These are phyloP conservation scores for Ageneiosus marmoratus DNA, from an alignment of 2,113 vertebrate genomes.

Conservation along the genomic window DNA sequence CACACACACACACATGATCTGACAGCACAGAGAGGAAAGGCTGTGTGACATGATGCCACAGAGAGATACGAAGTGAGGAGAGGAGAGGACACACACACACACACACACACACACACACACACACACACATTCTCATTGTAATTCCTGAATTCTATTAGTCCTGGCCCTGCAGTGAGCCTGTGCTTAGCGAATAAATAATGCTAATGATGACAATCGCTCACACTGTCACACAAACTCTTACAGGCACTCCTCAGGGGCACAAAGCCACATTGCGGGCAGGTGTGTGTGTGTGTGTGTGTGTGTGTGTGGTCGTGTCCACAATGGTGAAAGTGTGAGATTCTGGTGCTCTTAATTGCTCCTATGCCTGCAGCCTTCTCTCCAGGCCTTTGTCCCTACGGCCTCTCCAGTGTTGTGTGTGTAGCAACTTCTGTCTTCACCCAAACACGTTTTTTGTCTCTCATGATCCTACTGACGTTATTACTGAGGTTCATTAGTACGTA, in stretches of 20 bases:
- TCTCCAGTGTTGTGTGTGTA: constrained; percentile 19
- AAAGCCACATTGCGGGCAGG: constrained; percentile 45
- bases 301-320: not conserved
- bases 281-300: constrained; percentile 12
- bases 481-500: constrained; percentile 3
- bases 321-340: constrained; percentile 65
- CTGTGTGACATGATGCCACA: constrained; percentile 31
- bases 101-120: constrained; percentile 14
- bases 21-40: constrained; percentile 42
- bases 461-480: constrained; percentile 25
- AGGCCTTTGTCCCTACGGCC: constrained; percentile 59
- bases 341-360: constrained; percentile 74
- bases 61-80: not conserved
- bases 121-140: constrained; percentile 63
- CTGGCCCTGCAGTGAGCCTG: constrained; percentile 74
- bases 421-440: not conserved
- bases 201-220: constrained; percentile 83
- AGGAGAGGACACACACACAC: too few relatives aligned
- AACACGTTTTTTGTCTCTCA: constrained; percentile 3
- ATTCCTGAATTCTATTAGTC: constrained; percentile 74
- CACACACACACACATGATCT: constrained; percentile 66
- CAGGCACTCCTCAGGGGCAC: constrained; percentile 65
- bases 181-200: constrained; percentile 82
- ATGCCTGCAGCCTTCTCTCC: constrained; percentile 72
- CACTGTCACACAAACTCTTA: constrained; percentile 69